Evolutionary conservation across 2,888 invertebrate species (phyloP).

Genomic region (Neoascia interrupta): DNA sequence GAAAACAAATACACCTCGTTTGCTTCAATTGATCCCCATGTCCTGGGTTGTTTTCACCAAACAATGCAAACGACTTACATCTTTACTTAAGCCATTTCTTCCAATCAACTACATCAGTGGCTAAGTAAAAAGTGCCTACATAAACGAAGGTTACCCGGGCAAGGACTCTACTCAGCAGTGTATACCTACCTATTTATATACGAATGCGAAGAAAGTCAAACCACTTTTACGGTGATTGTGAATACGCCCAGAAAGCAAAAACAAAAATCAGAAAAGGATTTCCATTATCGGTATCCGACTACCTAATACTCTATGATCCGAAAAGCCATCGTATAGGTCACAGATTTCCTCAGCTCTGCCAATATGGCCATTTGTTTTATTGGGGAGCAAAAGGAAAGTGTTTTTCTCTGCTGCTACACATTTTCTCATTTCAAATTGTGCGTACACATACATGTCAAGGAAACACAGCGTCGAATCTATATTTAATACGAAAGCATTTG

Average conservation of each 20-base stretch:
- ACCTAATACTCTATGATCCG: conserved; percentile 63
- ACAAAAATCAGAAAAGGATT: conserved; percentile 27
- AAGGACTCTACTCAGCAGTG: conserved; percentile 1
- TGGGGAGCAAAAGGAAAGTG: conserved; percentile 5
- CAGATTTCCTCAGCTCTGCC: conserved; percentile 34
- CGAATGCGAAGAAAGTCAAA: conserved; percentile 3
- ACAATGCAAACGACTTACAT: conserved; percentile 51
- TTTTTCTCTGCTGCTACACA: background rate
- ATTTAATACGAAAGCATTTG: conserved; percentile 27
- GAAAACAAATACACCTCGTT: too few species aligned
- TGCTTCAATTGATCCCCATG: too few species aligned
- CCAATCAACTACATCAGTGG: conserved; percentile 54
- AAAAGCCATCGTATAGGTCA: conserved; percentile 63
- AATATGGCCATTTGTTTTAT: conserved; percentile 30
- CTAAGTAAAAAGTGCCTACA: conserved; percentile 35
- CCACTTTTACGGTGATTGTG: conserved; percentile 20
- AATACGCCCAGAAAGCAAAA: background rate
- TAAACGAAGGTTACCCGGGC: conserved; percentile 25
- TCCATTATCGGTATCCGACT: conserved; percentile 55
- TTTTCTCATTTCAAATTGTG: background rate
- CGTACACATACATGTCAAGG: background rate
- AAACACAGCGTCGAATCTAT: conserved; percentile 21
- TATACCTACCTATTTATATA: background rate
- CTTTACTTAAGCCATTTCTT: conserved; percentile 54
- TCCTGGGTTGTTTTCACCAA: too few species aligned